Evolutionary conservation across 2,888 invertebrate species (phyloP), one percentile per base, ranked within the genome.

Genomic region (Ditula angustiorana): DNA sequence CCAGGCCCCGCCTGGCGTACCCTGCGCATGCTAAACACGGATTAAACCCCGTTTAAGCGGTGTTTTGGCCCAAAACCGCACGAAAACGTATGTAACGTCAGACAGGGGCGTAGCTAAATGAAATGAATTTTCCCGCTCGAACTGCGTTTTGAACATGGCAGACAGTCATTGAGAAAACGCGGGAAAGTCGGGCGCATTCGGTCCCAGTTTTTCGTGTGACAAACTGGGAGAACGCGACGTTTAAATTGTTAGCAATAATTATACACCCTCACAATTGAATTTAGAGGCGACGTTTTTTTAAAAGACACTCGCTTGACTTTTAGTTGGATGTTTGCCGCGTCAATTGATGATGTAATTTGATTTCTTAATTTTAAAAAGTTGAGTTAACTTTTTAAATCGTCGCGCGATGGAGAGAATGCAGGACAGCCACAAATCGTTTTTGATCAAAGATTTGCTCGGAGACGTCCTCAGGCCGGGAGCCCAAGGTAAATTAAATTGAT

Each of bases 391-490:
- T 63, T 28, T 23, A 28, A 21, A 19, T 41, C 3, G 7, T 21
- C 26, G 4, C 7, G 41, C 30, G 28, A 26, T 55, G 52, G 53
- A 41, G 26, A 88, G 78, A 62, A 89, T 92, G 94, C 95, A 93
- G 90, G 95, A 94, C 88, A 95, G 93, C 72, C 93, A 94, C 76
- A 97, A 97, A 82, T 97, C 97, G 8, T 97, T 97, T 86, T 88
- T 97, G 68, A 97, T 97, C 72, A 95, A 96, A 79, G 97, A 97
- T 85, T 94, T 97, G 49, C 94, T 97, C 58, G 96, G 97, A 11
- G 97, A 97, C 78, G 95, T 96, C 68, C 83, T 96, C 72, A 84
- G 86, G 49, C 86, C 90, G 1, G 87, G 83, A 2, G 78, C 72
- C 0, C 67, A 71, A 50, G 79, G 80, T 66, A 65, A 41, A 67